Base-by-base conservation (phyloP, 2,113 vertebrate genomes). In the Notarius lentiginosus region DNA sequence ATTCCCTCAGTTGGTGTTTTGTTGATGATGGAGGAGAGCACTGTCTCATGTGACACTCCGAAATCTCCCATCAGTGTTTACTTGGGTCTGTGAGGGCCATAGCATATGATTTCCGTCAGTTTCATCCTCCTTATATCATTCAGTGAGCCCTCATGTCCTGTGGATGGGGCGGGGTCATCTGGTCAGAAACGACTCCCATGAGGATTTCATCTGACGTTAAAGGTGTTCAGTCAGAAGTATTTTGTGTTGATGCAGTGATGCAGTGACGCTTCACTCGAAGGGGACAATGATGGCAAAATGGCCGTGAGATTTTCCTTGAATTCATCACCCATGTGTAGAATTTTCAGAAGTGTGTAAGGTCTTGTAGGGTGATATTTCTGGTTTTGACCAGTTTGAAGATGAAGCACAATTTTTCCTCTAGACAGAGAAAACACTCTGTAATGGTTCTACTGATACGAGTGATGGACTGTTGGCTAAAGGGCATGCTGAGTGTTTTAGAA, bases 401-500 rank as follows among this genome's bases (percentile, higher is more conserved):
- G 53, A 89, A 84, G 66, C 63, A 56, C 72, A 82, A 56, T 81
- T 72, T 83, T 76, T 81, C 34, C 77, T n/a, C 7, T 4, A 86
- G 66, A 34, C 51, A 63, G 51, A 30, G 60, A 84, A 85, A 81
- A 72, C 76, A 73, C 55, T 87, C 63, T 68, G 81, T 85, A 87
- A 83, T 87, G 58, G 7, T 85, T 86, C 34, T 83, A 47, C 86
- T 73, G 84, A 82, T 89, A 87, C 41, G 30, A 83, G 68, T 86
- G 89, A 89, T 87, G 84, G 82, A 89, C 86, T 86, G 84, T 66
- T 87, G 66, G 86, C 89, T 82, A 85, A 61, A 79, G 83, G 84
- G 72, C 63, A 55, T 53, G 47, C 65, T 72, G 79, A 86, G 58
- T 79, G 73, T 85, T 85, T 89, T 82, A 73, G 83, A 85, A 82